Conservation (phyloP, 2,888 invertebrate genomes). For the Cephus runcator region DNA sequence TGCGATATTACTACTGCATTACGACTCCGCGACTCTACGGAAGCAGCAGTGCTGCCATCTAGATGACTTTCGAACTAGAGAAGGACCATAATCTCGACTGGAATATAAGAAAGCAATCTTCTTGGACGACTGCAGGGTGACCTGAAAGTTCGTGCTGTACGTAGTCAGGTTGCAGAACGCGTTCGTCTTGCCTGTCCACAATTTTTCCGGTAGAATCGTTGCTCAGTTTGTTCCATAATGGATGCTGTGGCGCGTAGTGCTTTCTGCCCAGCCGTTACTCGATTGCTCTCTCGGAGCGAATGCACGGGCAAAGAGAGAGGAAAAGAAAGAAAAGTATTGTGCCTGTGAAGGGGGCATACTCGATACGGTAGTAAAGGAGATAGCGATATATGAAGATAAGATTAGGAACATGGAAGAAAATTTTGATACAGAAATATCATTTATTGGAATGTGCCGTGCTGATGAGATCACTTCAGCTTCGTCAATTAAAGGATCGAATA, state of each 20-base stretch:
- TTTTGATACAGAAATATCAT: too few species aligned
- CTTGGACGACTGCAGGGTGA: constrained; percentile 27
- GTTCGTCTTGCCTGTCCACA: constrained; percentile 54
- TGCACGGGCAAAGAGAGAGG: constrained; percentile 36
- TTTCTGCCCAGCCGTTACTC: constrained; percentile 43
- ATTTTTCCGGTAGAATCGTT: constrained; percentile 56
- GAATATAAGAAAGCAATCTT: constrained; percentile 49
- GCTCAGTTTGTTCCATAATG: constrained; percentile 56
- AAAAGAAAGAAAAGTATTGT: not conserved
- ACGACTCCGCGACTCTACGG: not conserved
- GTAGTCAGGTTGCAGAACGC: constrained; percentile 43
- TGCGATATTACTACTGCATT: constrained; percentile 30
- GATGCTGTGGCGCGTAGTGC: constrained; percentile 45
- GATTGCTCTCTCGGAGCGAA: constrained; percentile 15
- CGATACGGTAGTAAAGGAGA: too few species aligned
- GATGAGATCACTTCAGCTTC: too few species aligned
- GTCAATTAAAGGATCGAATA: too few species aligned
- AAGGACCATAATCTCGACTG: constrained; percentile 27
- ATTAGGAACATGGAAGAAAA: too few species aligned
- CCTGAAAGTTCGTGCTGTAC: constrained; percentile 14
- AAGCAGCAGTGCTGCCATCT: not conserved
- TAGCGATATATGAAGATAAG: too few species aligned
- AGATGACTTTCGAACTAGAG: constrained; percentile 25
- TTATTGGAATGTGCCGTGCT: too few species aligned
- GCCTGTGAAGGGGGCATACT: too few species aligned